Percentiles rank a stretch among this genome's conserved stretches.
Conservation (phyloP, 2,888 invertebrate genomes). For the Lysandra bellargus region DNA sequence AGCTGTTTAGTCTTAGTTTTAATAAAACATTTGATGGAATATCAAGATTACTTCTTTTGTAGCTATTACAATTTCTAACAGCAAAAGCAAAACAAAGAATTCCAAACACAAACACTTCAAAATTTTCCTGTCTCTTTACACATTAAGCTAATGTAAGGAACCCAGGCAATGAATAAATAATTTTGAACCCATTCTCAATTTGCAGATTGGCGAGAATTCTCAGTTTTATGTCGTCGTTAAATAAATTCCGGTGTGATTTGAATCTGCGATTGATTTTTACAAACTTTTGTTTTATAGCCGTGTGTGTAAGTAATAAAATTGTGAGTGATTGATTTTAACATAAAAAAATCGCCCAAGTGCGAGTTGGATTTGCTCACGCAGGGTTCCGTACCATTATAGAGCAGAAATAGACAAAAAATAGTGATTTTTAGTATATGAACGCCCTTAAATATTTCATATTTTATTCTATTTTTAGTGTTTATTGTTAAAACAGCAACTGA, state of each 20-base stretch:
- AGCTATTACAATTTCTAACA: too few species aligned
- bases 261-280: conserved; percentile 18
- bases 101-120: not conserved
- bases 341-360: not conserved
- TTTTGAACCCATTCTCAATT: conserved; percentile 26
- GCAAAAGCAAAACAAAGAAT: not conserved
- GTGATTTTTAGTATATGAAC: too few species aligned
- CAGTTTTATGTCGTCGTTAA: conserved; percentile 25
- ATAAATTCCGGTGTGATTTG: conserved; percentile 15
- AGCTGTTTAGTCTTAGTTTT: too few species aligned
- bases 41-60: too few species aligned
- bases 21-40: too few species aligned
- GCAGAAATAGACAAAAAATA: too few species aligned
- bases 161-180: conserved; percentile 14
- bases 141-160: conserved; percentile 5
- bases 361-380: not conserved
- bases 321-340: not conserved
- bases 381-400: too few species aligned
- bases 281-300: conserved; percentile 16
- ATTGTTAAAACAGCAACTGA: too few species aligned
- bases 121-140: not conserved
- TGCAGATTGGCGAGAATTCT: conserved; percentile 26
- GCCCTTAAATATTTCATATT: too few species aligned
- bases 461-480: too few species aligned
- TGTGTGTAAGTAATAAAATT: not conserved